Conservation (phyloP, 1,140 invertebrate genomes). For the Coptotermes formosanus region DNA sequence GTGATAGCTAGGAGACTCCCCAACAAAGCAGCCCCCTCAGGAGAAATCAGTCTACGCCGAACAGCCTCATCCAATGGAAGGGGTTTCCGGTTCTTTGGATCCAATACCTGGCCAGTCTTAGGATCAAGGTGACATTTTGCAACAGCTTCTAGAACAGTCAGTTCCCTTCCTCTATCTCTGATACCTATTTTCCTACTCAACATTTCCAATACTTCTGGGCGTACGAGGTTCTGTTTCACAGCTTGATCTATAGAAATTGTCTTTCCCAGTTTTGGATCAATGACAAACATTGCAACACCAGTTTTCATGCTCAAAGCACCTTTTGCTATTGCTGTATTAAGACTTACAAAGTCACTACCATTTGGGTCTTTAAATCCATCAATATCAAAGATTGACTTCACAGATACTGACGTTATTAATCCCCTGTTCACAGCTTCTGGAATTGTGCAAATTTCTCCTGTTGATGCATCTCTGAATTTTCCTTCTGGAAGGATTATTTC, state of each 20-base stretch:
- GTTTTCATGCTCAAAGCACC: constrained; percentile 75
- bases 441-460: constrained; percentile 68
- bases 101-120: constrained; percentile 79
- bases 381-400: constrained; percentile 88
- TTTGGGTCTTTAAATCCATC: constrained; percentile 85
- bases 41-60: constrained; percentile 76
- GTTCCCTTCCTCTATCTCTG: constrained; percentile 68
- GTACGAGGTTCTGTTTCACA: constrained; percentile 51
- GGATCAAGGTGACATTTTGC: constrained; percentile 79
- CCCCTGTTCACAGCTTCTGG: constrained; percentile 62
- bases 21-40: constrained; percentile 79
- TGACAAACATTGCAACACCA: constrained; percentile 66
- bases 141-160: constrained; percentile 83
- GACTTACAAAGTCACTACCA: constrained; percentile 78
- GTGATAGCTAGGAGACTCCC: constrained; percentile 82
- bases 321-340: constrained; percentile 80
- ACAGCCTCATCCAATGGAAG: constrained; percentile 85
- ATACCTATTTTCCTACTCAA: constrained; percentile 79
- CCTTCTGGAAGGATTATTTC: constrained; percentile 74
- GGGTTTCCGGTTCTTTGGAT: constrained; percentile 70
- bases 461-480: constrained; percentile 69
- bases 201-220: constrained; percentile 80
- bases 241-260: constrained; percentile 65
- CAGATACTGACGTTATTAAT: constrained; percentile 81
- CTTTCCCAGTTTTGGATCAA: constrained; percentile 71